phyloP scores from a whole-genome alignment of 1,140 invertebrate genomes.

The Pantala flavescens region DNA sequence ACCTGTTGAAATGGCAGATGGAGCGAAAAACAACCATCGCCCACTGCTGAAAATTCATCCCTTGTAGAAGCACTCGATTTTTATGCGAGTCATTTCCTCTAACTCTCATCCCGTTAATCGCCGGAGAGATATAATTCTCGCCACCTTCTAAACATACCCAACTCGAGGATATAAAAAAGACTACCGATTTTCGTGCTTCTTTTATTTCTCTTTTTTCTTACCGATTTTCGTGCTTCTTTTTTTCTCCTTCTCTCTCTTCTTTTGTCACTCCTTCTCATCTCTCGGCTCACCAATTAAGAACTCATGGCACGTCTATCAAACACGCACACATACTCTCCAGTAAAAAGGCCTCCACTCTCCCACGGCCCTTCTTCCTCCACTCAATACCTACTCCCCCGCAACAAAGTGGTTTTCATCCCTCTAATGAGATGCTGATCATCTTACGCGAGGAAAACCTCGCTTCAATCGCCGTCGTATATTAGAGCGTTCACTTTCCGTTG shows the following conservation, averaged over 20 bases:
- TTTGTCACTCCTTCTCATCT: not conserved
- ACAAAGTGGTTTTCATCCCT: too few species aligned
- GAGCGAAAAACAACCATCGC: too few species aligned
- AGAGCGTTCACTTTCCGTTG: too few species aligned
- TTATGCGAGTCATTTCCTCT: constrained; percentile 4
- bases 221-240: not conserved
- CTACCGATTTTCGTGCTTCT: not conserved
- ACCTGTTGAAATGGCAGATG: too few species aligned
- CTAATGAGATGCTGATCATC: too few species aligned
- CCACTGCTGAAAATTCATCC: too few species aligned
- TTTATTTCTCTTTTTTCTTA: not conserved
- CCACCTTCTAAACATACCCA: not conserved
- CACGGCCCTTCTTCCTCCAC: too few species aligned
- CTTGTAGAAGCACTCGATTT: not conserved
- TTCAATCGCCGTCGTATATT: too few species aligned
- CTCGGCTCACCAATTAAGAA: not conserved
- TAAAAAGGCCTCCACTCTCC: too few species aligned
- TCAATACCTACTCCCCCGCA: too few species aligned
- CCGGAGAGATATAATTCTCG: constrained; percentile 1
- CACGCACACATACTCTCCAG: not conserved
- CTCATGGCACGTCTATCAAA: not conserved
- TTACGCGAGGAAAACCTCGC: too few species aligned
- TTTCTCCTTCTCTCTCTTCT: not conserved
- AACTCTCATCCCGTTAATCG: not conserved
- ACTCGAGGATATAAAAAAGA: too few species aligned